phyloP scores from a whole-genome alignment of 2,888 invertebrate genomes.

The Athetis lepigone region DNA sequence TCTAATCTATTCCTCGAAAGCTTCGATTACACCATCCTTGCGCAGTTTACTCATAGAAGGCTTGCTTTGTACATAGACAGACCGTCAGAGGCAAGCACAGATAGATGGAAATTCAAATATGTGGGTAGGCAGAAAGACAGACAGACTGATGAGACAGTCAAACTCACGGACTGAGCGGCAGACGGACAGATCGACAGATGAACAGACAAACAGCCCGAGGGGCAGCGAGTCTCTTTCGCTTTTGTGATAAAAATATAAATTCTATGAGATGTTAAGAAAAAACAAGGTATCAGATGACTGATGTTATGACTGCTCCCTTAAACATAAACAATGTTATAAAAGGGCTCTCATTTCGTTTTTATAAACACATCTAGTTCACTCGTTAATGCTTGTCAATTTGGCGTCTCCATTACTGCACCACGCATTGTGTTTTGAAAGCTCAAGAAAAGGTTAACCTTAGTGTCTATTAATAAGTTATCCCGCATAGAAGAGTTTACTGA shows the following conservation, averaged over 20 bases:
- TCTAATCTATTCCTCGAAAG: not conserved
- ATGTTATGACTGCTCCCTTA: no score
- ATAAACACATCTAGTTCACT: not conserved
- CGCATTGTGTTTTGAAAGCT: not conserved
- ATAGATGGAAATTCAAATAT: no score
- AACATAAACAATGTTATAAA: not conserved
- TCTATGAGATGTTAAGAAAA: no score
- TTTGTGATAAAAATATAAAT: no score
- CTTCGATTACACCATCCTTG: no score
- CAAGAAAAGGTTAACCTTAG: not conserved
- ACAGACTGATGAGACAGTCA: no score
- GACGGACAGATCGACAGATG: no score
- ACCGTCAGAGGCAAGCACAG: no score
- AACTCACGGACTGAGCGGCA: no score
- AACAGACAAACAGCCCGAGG: no score
- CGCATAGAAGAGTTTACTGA: not conserved
- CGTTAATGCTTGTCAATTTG: conserved; percentile 1
- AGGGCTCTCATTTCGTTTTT: not conserved
- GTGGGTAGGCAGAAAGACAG: no score
- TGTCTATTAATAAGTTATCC: not conserved
- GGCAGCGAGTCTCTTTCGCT: no score
- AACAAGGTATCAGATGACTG: not conserved
- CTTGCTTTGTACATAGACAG: not conserved
- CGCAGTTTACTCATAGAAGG: not conserved
- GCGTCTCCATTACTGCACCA: not conserved